Evolutionary conservation across 2,113 vertebrate species (phyloP), one percentile per base, ranked within the genome.

Genomic region (Taurulus bubalis): DNA sequence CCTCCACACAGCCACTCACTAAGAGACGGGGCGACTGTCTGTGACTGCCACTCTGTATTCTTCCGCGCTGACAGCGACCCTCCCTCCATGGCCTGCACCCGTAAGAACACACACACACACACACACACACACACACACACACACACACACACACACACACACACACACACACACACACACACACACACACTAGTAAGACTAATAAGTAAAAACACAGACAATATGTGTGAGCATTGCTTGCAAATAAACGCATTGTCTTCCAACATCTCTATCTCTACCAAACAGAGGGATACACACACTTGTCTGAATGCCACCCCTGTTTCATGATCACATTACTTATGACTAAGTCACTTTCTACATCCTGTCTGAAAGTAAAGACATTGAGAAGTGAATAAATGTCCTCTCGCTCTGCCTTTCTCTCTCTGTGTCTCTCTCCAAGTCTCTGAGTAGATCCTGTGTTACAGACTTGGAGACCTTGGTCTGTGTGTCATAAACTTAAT

Each of bases 401-500:
- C 56, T 30, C 73, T 30, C 51, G 47, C 73, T 62, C 80, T 63
- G 66, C 59, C 36, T 26, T 49, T 45, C 38, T 42, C 28, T 24
- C 28, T 68, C 47, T 63, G 47, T 56, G 34, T 42, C 24, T 68
- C 74, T 49, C 65, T 62, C 70, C 22, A 63, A 59, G 34, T 79
- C 65, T 76, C 53, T 76, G 79, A 82, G 85, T 75, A 74, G 62
- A 51, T 73, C 70, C 82, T 85, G 75, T 86, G 86, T 75, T 36
- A 82, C 75, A 82, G 76, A 88, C 78, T 90, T 47, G 60, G 82
- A 89, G 89, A 85, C 80, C 87, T 87, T 38, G 58, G 84, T 89
- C 80, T 90, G 88, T 90, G 80, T 91, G 83, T 90, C 89, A 79
- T 93, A 86, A 94, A 93, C 91, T 84, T 92, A 93, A 94, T 94